Evolutionary conservation across 2,888 invertebrate species (phyloP).

Genomic region (Amphimallon solstitiale): DNA sequence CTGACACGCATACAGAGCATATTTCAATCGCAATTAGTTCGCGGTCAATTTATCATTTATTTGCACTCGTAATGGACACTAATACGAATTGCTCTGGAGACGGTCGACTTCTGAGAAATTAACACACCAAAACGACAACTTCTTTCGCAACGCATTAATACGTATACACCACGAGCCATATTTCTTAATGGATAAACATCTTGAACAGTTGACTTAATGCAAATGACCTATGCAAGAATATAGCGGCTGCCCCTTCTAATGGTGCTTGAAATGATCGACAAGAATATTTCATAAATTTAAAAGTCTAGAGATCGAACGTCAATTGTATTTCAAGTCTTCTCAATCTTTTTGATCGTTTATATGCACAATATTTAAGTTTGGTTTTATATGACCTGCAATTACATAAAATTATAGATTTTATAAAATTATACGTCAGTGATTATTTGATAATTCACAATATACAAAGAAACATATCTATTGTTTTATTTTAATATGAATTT

Average conservation of each 20-base stretch:
- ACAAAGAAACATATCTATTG: too few species aligned
- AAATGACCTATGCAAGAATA: conserved; percentile 20
- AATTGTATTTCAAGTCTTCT: too few species aligned
- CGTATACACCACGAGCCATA: not conserved
- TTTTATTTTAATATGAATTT: too few species aligned
- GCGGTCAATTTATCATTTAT: conserved; percentile 20
- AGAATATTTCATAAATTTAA: too few species aligned
- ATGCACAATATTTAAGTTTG: too few species aligned
- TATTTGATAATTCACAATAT: too few species aligned
- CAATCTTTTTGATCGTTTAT: too few species aligned
- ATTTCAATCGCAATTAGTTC: not conserved
- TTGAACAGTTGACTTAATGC: conserved; percentile 12
- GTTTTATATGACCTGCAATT: too few species aligned
- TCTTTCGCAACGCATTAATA: conserved; percentile 8
- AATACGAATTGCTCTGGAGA: conserved; percentile 12
- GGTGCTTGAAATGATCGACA: too few species aligned
- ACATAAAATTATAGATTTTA: too few species aligned
- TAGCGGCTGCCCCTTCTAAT: not conserved
- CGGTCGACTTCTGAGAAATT: conserved; percentile 17
- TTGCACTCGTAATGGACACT: conserved; percentile 5
- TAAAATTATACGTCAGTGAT: too few species aligned
- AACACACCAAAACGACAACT: not conserved
- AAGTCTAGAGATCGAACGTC: too few species aligned
- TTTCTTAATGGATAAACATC: conserved; percentile 11
- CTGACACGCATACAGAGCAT: not conserved